Conservation (phyloP, 2,888 invertebrate genomes). For the Tineola bisselliella region DNA sequence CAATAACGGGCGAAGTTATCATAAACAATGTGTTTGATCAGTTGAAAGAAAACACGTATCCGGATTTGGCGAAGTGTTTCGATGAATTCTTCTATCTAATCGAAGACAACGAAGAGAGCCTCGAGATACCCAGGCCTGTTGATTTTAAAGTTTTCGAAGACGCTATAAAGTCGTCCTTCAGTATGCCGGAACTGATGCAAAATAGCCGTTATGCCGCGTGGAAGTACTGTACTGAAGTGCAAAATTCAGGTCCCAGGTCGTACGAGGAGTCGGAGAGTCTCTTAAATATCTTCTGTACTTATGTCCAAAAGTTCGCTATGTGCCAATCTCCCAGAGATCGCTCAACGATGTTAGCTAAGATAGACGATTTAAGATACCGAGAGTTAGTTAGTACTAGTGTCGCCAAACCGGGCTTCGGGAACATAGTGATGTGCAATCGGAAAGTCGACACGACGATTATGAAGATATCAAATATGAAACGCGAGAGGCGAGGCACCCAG, state of each 20-base stretch:
- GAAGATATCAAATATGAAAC: background rate
- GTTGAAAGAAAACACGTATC: slow-evolving; percentile 42
- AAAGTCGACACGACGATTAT: too few species aligned
- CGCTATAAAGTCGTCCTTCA: slow-evolving; percentile 42
- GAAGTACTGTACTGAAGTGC: slow-evolving; percentile 39
- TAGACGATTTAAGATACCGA: slow-evolving; percentile 31
- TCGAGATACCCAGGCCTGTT: background rate
- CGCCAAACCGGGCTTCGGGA: too few species aligned
- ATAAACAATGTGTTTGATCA: slow-evolving; percentile 53
- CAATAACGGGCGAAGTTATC: slow-evolving; percentile 50
- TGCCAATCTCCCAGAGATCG: background rate
- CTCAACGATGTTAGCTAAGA: slow-evolving; percentile 29
- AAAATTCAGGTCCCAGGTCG: too few species aligned
- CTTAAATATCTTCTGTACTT: too few species aligned
- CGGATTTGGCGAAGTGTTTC: slow-evolving; percentile 40
- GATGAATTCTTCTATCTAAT: slow-evolving; percentile 24
- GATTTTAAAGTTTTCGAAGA: slow-evolving; percentile 29
- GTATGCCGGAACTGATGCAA: slow-evolving; percentile 46
- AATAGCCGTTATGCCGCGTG: slow-evolving; percentile 43
- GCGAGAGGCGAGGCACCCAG: background rate
- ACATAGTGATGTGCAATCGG: too few species aligned
- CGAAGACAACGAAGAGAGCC: background rate
- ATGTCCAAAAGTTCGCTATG: too few species aligned
- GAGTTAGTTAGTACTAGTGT: background rate
- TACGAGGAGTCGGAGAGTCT: too few species aligned